phyloP scores from a whole-genome alignment of 2,888 invertebrate species.

The Macaria liturata region DNA sequence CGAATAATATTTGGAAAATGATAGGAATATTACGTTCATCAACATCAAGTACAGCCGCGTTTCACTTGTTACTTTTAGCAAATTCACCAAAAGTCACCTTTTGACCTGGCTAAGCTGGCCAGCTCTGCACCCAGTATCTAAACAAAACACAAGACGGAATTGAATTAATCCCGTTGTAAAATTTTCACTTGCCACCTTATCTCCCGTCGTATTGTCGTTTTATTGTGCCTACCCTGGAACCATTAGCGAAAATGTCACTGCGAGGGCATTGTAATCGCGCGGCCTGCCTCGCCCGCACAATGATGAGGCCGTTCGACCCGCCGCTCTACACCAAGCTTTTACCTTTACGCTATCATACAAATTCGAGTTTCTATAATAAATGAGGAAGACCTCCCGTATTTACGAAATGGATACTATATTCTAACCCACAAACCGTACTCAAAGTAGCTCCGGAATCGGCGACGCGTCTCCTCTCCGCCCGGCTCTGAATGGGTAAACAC shows the following conservation, averaged over 20 bases:
- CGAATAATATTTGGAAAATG: too few species aligned
- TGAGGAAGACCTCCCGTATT: constrained; percentile 57
- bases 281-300: constrained; percentile 74
- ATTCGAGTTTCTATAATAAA: constrained; percentile 77
- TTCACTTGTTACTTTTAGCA: not conserved
- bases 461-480: constrained; percentile 40
- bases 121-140: constrained; percentile 35
- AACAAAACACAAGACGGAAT: constrained; percentile 50
- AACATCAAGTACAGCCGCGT: too few species aligned
- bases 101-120: constrained; percentile 28
- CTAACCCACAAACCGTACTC: constrained; percentile 45
- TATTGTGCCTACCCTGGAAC: constrained; percentile 81
- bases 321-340: constrained; percentile 63
- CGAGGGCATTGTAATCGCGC: constrained; percentile 76
- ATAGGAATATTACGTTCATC: too few species aligned
- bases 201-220: constrained; percentile 81
- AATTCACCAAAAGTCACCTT: constrained; percentile 1
- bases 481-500: constrained; percentile 63
- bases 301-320: constrained; percentile 74
- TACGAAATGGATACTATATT: constrained; percentile 50
- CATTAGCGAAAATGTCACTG: constrained; percentile 83
- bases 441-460: constrained; percentile 42
- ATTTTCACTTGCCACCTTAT: constrained; percentile 82
- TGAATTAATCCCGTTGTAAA: constrained; percentile 79
- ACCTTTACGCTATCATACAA: constrained; percentile 78